A percentile compares a stretch with the other conserved stretches of the same genome.
phyloP scores from a whole-genome alignment of 2,888 invertebrate species.

The Synergus itoensis region DNA sequence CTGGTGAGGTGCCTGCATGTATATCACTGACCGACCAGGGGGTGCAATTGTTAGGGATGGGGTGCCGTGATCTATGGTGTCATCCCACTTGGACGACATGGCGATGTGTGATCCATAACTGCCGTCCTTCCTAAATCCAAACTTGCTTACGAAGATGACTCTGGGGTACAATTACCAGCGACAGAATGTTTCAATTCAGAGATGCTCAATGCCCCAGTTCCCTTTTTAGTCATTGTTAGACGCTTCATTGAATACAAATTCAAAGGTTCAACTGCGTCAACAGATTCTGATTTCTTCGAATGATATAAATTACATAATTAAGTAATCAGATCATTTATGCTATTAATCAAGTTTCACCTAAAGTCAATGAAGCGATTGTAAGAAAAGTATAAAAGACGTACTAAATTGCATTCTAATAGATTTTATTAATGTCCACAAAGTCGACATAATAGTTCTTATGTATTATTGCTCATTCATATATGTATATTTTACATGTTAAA shows the following conservation, averaged over 20 bases:
- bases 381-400: no score
- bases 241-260: neutral
- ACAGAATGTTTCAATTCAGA: conserved; percentile 23
- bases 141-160: conserved; percentile 17
- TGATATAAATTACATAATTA: neutral
- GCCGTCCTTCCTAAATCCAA: conserved; percentile 66
- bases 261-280: neutral
- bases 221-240: neutral
- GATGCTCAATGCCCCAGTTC: neutral
- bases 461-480: no score
- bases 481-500: no score
- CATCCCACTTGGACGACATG: conserved; percentile 68
- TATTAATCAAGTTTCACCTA: no score
- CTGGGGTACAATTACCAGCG: conserved; percentile 6
- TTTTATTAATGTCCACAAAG: no score
- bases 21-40: conserved; percentile 52
- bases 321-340: no score
- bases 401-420: no score
- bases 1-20: conserved; percentile 62
- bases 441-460: no score
- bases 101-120: conserved; percentile 74
- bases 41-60: conserved; percentile 43
- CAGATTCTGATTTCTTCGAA: neutral
- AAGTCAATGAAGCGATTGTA: no score
- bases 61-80: conserved; percentile 69